Evolutionary conservation across 2,113 vertebrate species (phyloP).

Genomic region (Perca flavescens): DNA sequence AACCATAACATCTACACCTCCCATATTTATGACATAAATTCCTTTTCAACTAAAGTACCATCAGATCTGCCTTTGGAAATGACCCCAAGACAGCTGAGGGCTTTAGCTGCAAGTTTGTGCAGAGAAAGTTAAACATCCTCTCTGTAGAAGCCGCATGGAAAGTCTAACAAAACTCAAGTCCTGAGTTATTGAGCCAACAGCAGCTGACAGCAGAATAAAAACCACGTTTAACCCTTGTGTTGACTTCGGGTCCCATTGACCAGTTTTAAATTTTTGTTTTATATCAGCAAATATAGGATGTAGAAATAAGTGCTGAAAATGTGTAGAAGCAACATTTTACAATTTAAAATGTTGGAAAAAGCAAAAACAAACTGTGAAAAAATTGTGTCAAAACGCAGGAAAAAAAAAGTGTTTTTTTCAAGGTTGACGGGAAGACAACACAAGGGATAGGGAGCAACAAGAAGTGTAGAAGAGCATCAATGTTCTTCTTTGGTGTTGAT

Average conservation of each 20-base stretch:
- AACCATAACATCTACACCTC: background rate
- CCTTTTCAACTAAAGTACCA: background rate
- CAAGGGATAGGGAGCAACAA: conserved; percentile 9
- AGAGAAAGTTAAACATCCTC: conserved; percentile 19
- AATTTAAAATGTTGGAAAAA: too few species aligned
- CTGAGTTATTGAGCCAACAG: conserved; percentile 62
- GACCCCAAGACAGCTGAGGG: background rate
- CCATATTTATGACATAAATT: conserved; percentile 12
- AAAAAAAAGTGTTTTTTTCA: too few species aligned
- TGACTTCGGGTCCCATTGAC: too few species aligned
- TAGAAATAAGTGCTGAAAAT: too few species aligned
- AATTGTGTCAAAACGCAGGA: too few species aligned
- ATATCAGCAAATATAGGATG: too few species aligned
- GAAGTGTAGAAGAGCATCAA: conserved; percentile 7
- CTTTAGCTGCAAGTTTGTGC: conserved; percentile 20
- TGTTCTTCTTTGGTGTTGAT: conserved; percentile 11
- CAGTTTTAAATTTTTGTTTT: too few species aligned
- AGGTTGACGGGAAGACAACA: too few species aligned
- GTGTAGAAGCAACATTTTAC: too few species aligned
- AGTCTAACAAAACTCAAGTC: conserved; percentile 39
- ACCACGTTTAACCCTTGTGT: conserved; percentile 4
- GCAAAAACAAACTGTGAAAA: too few species aligned
- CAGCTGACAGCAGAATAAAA: conserved; percentile 48
- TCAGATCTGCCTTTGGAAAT: conserved; percentile 10
- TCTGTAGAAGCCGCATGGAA: conserved; percentile 18